A percentile compares a stretch with the other conserved stretches of the same genome.
phyloP scores from a whole-genome alignment of 2,113 vertebrate genomes.

The Gobius niger region DNA sequence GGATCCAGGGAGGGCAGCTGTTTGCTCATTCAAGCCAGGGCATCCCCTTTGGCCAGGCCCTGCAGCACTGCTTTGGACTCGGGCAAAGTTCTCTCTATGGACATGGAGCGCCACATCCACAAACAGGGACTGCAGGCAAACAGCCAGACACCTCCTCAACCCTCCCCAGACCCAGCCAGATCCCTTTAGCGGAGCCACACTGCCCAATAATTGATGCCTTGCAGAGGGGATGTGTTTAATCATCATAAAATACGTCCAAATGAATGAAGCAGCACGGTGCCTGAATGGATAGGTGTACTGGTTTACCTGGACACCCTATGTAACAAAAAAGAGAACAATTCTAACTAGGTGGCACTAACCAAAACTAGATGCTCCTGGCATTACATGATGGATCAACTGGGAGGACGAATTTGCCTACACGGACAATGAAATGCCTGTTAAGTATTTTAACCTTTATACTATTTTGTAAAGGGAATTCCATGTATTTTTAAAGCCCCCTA shows the following conservation, averaged over 20 bases:
- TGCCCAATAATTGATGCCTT: slow-evolving; percentile 80
- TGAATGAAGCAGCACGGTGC: slow-evolving; percentile 64
- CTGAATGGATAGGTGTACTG: too few relatives aligned
- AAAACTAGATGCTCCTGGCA: too few relatives aligned
- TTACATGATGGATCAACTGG: too few relatives aligned
- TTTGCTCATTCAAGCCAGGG: slow-evolving; percentile 58
- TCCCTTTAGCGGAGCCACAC: slow-evolving; percentile 64
- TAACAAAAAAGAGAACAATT: too few relatives aligned
- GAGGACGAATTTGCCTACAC: too few relatives aligned
- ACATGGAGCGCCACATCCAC: slow-evolving; percentile 60
- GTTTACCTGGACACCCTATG: too few relatives aligned
- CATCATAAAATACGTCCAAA: slow-evolving; percentile 75
- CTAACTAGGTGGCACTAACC: too few relatives aligned
- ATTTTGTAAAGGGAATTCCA: background rate
- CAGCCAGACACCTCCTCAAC: slow-evolving; percentile 54
- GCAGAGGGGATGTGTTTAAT: slow-evolving; percentile 80
- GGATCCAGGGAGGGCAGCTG: slow-evolving; percentile 68
- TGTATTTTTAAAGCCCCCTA: background rate
- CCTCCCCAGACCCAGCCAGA: slow-evolving; percentile 43
- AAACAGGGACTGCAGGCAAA: slow-evolving; percentile 61
- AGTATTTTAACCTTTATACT: too few relatives aligned
- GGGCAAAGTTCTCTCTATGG: slow-evolving; percentile 46
- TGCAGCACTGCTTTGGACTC: slow-evolving; percentile 60
- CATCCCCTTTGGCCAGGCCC: slow-evolving; percentile 62
- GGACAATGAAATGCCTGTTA: too few relatives aligned